Base-by-base conservation (phyloP, 2,113 vertebrate species). In the Gambusia holbrooki region DNA sequence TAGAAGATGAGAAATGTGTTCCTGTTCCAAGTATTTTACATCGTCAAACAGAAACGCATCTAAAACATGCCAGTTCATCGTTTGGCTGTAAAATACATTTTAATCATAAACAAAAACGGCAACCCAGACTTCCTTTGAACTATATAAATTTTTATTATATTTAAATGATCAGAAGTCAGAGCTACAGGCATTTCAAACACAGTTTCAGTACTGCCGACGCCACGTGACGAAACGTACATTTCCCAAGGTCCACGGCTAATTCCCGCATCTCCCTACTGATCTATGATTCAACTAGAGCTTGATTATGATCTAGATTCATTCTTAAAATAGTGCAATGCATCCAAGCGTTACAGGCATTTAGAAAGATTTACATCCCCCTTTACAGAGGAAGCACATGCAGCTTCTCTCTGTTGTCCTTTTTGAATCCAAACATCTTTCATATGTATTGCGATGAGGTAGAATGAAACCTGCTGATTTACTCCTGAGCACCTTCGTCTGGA, bases 381-480 rank as follows among this genome's bases (percentile, higher is more conserved):
- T 5, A 25, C 5, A 0, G 22, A 67, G 32, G 51, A 63, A 1
- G 30, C 1, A 17, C 2, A 11, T 3, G 14, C 62, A 54, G 63
- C 71, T 35, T 58, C 28, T 73, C 9, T 25, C 6, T 33, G 29
- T 61, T 62, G 33, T 71, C 54, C 65, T 42, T 42, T 62, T 10
- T 62, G 35, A 65, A 82, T 28, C 68, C 60, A 65, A 81, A 73
- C 71, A 73, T 81, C 78, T 19, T 64, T 30, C 65, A 25, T 73
- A 71, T 76, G 62, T 89, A 82, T 70, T 83, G 77, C 64, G 77
- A 83, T 92, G 93, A 93, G 93, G 91, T 94, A 94, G 92, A 91
- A 91, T 72, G 60, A 87, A 83, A 79, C 77, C 74, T 84, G 80
- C 78, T 77, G 75, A 75, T 78, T 68, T 66, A 66, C 86, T 80